phyloP scores from a whole-genome alignment of 2,888 invertebrate genomes.

The Epirrhoe tristata region DNA sequence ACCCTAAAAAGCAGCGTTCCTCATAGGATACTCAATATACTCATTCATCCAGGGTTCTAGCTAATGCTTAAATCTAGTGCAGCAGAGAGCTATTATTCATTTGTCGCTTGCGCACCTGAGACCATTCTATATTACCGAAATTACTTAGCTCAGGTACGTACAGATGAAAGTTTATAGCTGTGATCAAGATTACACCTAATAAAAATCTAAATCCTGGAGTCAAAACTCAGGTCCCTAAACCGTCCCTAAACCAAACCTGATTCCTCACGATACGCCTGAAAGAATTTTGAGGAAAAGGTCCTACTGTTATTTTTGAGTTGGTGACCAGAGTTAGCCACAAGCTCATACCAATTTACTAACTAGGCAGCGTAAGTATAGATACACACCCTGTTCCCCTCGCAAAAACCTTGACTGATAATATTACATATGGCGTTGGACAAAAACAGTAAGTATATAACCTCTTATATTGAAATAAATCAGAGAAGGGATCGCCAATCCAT shows the following conservation, averaged over 20 bases:
- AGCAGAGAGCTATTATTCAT: conserved; percentile 8
- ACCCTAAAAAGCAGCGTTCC: too few species aligned
- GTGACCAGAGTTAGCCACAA: too few species aligned
- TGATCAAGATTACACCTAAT: too few species aligned
- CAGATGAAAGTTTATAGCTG: not conserved
- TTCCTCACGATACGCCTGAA: too few species aligned
- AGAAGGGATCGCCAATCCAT: conserved; percentile 59
- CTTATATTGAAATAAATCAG: conserved; percentile 63
- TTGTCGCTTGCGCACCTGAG: conserved; percentile 1
- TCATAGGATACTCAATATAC: too few species aligned
- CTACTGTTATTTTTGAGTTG: too few species aligned
- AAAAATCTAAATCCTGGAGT: too few species aligned
- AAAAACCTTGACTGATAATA: conserved; percentile 28
- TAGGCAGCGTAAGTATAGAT: not conserved
- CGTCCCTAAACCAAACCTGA: too few species aligned
- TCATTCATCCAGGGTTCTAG: not conserved
- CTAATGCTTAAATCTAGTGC: not conserved
- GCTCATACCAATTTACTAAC: too few species aligned
- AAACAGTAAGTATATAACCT: conserved; percentile 46
- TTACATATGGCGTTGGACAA: conserved; percentile 25
- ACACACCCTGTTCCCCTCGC: not conserved
- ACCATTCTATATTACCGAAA: not conserved
- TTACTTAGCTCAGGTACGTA: not conserved
- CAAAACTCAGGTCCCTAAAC: too few species aligned
- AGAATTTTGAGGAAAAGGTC: too few species aligned